Evolutionary conservation across 2,888 invertebrate genomes (phyloP), one percentile per base, ranked within the genome.

Genomic region (Pomacea canaliculata): DNA sequence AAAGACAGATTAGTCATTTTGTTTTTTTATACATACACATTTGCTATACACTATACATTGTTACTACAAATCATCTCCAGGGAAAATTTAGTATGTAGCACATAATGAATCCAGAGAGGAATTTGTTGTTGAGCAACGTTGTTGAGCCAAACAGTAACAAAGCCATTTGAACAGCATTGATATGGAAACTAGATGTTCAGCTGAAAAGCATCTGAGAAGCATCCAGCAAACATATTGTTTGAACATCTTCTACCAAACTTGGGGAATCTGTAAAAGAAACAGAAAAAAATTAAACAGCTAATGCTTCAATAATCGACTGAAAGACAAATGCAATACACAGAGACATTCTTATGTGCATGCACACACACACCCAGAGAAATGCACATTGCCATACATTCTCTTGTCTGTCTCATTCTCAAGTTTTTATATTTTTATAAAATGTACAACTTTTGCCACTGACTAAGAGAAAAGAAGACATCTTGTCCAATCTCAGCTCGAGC

Each of bases 231-330:
- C 88, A 88, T 1, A 81, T 76, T 23, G 79, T 78, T 71, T 88
- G 87, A 12, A 83, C 75, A 23, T 78, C 81, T 70, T 88, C 88
- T 27, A 87, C 86, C 49, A 87, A 86, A 9, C 87, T 86, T 51
- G 88, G 88, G 4, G 83, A 86, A 84, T 85, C 88, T 85, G 81
- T 63, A 83, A 80, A 67, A 18, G 9, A 46, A 9, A 49, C 12
- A 59, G 8, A 27, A 72, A 9, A 56, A 66, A 19, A 71, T 71
- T n/a, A 37, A 65, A n/a, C 46, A 23, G 23, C n/a, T 46, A 46
- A 18, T 71, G 60, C 37, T 27, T 9, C 18, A 67, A n/a, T 13
- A 66, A 66, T 13, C 3, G 13, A 67, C 46, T 19, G 16, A 69
- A 69, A 19, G n/a, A 19, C n/a, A 13, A 48, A 19, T 49, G 69